Evolutionary conservation across 2,113 vertebrate genomes (phyloP).

Genomic region (Calyptommatus sinebrachiatus): DNA sequence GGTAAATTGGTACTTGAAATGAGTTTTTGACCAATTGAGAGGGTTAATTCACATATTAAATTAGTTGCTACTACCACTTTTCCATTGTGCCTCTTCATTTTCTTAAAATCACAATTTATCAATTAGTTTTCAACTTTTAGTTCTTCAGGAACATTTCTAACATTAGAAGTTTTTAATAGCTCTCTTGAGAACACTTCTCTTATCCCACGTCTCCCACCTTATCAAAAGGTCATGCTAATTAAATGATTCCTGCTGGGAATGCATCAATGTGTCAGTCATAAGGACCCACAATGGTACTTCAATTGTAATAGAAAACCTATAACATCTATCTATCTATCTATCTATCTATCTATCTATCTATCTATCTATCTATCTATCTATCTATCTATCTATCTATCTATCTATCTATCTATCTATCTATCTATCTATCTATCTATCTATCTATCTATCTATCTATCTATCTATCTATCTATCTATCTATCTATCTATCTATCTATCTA

Average conservation of each 20-base stretch:
- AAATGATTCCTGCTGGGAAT: constrained; percentile 69
- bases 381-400: no score
- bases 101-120: constrained; percentile 56
- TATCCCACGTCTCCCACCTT: constrained; percentile 67
- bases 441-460: no score
- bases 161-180: constrained; percentile 76
- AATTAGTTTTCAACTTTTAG: constrained; percentile 68
- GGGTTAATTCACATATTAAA: constrained; percentile 54
- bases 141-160: constrained; percentile 54
- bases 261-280: constrained; percentile 71
- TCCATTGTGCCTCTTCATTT: constrained; percentile 43
- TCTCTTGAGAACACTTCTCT: constrained; percentile 75
- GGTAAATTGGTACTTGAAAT: constrained; percentile 38
- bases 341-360: no score
- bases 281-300: constrained; percentile 53
- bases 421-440: no score
- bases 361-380: background rate
- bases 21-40: constrained; percentile 31
- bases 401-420: no score
- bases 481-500: no score
- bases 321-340: background rate
- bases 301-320: constrained; percentile 42
- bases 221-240: constrained; percentile 79
- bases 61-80: background rate
- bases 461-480: no score